phyloP scores from a whole-genome alignment of 2,797 vertebrate genomes.

The Urocyon cinereoargenteus region DNA sequence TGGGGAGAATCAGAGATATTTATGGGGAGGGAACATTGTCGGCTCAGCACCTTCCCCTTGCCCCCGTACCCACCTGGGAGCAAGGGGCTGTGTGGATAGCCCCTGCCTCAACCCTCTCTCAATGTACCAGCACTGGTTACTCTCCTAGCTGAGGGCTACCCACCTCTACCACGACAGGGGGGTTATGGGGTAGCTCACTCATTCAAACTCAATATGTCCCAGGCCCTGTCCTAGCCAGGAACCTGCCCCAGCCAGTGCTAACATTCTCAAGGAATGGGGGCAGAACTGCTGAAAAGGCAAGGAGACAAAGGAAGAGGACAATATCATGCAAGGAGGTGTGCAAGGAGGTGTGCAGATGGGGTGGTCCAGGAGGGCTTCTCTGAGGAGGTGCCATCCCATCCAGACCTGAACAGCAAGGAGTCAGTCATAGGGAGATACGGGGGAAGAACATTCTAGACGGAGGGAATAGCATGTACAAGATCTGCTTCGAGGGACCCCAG shows the following conservation, averaged over 20 bases:
- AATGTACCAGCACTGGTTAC: not conserved
- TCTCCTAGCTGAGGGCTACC: not conserved
- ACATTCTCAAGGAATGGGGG: not conserved
- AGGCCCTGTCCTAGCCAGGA: not conserved
- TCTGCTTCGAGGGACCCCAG: not conserved
- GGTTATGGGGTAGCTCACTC: not conserved
- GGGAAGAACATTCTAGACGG: not conserved
- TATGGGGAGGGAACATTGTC: not conserved
- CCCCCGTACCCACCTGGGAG: not conserved
- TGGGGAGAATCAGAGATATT: not conserved
- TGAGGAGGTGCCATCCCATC: not conserved
- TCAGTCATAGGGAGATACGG: not conserved
- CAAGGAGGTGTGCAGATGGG: not conserved
- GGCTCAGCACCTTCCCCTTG: not conserved
- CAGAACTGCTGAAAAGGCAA: not conserved
- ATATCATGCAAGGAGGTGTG: accelerated
- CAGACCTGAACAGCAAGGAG: not conserved
- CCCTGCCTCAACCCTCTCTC: not conserved
- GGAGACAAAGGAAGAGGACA: not conserved
- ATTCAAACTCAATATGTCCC: not conserved
- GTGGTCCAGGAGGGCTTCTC: not conserved
- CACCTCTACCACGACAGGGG: not conserved
- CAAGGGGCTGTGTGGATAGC: not conserved
- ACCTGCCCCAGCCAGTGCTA: not conserved
- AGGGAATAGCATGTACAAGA: not conserved